These are phyloP conservation scores for Pimephales promelas DNA, from an alignment of 2,113 vertebrate genomes.

Conservation along the genomic window DNA sequence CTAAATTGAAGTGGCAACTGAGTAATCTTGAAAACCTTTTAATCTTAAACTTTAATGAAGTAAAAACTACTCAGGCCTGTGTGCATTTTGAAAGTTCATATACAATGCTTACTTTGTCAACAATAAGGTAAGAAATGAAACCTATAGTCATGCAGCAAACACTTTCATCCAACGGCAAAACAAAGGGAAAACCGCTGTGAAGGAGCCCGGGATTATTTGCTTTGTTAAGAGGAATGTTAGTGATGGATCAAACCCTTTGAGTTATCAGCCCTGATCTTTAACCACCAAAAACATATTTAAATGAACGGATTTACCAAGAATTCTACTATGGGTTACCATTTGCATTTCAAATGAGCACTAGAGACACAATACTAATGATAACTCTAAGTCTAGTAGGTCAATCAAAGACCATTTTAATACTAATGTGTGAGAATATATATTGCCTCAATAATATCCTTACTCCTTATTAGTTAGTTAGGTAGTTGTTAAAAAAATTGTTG, in stretches of 20 bases:
- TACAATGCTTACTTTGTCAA: background rate
- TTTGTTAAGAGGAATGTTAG: background rate
- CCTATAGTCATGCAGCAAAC: background rate
- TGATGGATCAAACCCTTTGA: too few relatives aligned
- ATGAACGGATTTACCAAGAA: background rate
- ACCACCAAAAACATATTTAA: background rate
- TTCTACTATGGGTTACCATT: background rate
- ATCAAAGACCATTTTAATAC: background rate
- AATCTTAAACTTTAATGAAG: background rate
- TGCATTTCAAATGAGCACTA: conserved; percentile 14
- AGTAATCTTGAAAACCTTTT: background rate
- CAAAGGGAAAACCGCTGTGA: background rate
- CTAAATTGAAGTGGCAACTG: background rate
- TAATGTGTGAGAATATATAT: background rate
- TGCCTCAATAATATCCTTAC: too few relatives aligned
- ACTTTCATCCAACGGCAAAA: background rate
- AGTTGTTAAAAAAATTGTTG: too few relatives aligned
- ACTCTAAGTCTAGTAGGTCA: conserved; percentile 9
- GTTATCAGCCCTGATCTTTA: background rate
- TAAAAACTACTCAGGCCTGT: background rate
- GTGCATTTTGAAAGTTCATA: background rate
- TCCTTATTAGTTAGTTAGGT: too few relatives aligned
- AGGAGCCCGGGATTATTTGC: background rate
- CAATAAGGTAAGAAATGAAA: background rate
- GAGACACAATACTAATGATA: background rate